Percentiles rank a stretch among this genome's conserved stretches.
These are phyloP conservation scores for Allobates femoralis DNA, from an alignment of 2,797 vertebrate genomes.

Conservation along the genomic window DNA sequence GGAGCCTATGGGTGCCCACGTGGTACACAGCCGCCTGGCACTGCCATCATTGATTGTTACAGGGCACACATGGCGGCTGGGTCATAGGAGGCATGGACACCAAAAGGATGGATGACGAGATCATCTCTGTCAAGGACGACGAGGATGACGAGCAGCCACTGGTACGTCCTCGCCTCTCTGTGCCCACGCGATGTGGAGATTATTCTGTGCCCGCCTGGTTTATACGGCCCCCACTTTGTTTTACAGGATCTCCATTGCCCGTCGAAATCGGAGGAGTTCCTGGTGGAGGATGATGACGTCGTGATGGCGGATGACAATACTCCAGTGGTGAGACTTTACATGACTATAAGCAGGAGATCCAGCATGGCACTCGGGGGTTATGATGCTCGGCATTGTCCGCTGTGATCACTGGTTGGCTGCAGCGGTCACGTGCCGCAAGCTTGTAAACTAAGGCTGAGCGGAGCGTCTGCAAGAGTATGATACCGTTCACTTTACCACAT, in stretches of 20 bases:
- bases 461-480: too few relatives aligned
- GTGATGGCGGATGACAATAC: constrained; percentile 51
- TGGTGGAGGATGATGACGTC: constrained; percentile 29
- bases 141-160: constrained; percentile 1
- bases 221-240: neutral
- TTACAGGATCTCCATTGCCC: constrained; percentile 3
- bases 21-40: neutral
- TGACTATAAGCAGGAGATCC: neutral
- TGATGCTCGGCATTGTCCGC: too few relatives aligned
- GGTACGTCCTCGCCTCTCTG: neutral
- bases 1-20: neutral
- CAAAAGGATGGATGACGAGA: constrained; percentile 69
- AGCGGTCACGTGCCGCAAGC: too few relatives aligned
- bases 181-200: neutral
- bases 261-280: constrained; percentile 3
- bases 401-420: too few relatives aligned
- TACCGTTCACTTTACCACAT: too few relatives aligned
- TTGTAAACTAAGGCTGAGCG: too few relatives aligned
- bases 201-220: neutral
- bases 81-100: constrained; percentile 62
- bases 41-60: neutral
- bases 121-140: neutral
- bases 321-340: constrained; percentile 41
- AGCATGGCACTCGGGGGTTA: too few relatives aligned
- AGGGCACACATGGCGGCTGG: constrained; percentile 63